A percentile compares a stretch with the other conserved stretches of the same genome.
Conservation (phyloP, 2,888 invertebrate genomes). For the Drosophila tripunctata region DNA sequence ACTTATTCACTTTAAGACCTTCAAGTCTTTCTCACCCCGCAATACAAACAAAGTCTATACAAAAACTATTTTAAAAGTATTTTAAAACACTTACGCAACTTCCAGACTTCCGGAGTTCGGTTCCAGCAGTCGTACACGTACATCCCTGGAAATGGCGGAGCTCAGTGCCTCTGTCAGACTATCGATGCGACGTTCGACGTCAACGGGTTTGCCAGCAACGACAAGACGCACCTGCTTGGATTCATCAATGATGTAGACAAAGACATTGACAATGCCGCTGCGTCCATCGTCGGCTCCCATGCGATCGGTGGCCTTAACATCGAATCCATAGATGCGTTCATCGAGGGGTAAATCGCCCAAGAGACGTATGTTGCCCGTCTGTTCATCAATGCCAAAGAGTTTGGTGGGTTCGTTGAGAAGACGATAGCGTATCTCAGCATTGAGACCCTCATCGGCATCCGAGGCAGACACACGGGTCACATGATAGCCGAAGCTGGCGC, state of each 20-base stretch:
- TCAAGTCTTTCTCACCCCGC: no score
- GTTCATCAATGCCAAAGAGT: slow-evolving; percentile 91
- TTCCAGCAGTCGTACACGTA: slow-evolving; percentile 91
- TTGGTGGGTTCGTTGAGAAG: slow-evolving; percentile 91
- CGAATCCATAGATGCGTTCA: slow-evolving; percentile 92
- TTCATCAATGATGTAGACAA: slow-evolving; percentile 93
- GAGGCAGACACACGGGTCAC: slow-evolving; percentile 91
- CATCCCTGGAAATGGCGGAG: slow-evolving; percentile 91
- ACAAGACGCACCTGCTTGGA: slow-evolving; percentile 92
- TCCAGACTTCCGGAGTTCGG: slow-evolving; percentile 87
- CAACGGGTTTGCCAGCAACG: slow-evolving; percentile 90
- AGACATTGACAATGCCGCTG: slow-evolving; percentile 93
- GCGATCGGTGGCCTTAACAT: slow-evolving; percentile 94
- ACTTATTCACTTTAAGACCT: no score
- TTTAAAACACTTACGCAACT: slow-evolving; percentile 82
- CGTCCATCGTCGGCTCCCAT: slow-evolving; percentile 92
- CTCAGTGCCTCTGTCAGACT: slow-evolving; percentile 89
- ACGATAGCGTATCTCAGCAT: slow-evolving; percentile 92
- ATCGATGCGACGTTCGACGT: slow-evolving; percentile 89
- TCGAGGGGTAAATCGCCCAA: slow-evolving; percentile 88
- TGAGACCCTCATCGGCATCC: slow-evolving; percentile 90
- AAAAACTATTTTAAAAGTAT: no score
- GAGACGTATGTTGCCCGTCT: slow-evolving; percentile 90
- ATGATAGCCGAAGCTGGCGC: slow-evolving; percentile 92
- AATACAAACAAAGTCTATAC: no score